Evolutionary conservation across 2,797 vertebrate species (phyloP).

Genomic region (Catharus ustulatus): DNA sequence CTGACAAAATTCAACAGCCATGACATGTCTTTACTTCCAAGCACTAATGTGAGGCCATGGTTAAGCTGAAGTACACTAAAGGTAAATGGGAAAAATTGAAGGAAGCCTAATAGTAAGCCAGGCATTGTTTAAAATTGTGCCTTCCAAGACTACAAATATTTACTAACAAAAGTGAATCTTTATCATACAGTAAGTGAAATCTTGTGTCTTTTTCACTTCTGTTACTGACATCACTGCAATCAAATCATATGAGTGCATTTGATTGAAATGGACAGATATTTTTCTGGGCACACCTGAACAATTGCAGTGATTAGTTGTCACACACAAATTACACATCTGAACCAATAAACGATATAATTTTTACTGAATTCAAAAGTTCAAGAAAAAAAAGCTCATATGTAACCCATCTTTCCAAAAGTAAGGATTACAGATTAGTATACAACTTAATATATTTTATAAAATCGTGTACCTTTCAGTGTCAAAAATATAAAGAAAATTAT

Average conservation of each 20-base stretch:
- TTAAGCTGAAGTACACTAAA: neutral
- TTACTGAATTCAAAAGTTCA: neutral
- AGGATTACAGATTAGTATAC: neutral
- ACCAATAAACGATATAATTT: neutral
- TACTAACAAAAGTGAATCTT: neutral
- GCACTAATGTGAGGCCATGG: neutral
- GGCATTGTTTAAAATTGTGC: neutral
- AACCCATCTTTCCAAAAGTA: neutral
- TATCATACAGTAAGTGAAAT: neutral
- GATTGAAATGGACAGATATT: neutral
- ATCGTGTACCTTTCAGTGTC: neutral
- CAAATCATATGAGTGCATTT: neutral
- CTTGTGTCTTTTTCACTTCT: neutral
- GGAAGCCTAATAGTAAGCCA: neutral
- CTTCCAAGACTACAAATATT: neutral
- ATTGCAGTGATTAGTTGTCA: neutral
- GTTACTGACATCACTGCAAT: neutral
- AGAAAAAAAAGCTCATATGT: neutral
- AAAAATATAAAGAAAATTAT: neutral
- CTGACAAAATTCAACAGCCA: neutral
- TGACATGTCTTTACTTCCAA: neutral
- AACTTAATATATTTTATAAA: neutral
- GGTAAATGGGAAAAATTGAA: neutral
- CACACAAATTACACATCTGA: neutral
- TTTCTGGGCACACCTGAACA: neutral